Base-by-base conservation (phyloP, 2,888 invertebrate species). In the Archaeoteleia sp. region DNA sequence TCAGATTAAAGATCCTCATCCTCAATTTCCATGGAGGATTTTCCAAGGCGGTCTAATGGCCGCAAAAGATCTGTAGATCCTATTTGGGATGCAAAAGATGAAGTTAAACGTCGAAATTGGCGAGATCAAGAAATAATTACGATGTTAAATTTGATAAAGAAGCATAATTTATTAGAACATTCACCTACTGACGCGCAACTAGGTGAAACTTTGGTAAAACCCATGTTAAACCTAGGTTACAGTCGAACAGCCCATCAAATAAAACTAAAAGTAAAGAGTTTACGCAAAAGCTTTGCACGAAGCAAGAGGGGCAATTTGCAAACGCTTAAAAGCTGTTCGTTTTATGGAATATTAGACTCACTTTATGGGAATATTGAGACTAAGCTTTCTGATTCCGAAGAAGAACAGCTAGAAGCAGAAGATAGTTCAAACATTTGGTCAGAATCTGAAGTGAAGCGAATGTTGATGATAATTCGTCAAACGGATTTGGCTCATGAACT, bases 231-330 rank as follows among this genome's bases (percentile, higher is more conserved):
- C 10, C 65, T 73, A 12, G 77, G 75, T 1, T 76, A 63, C 42
- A 39, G 37, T n/a, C 67, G 76, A 14, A 75, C 75, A 0, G 60
- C 74, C 10, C 67, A 70, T 23, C 75, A 77, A 45, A 72, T 77
- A 25, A 72, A 74, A 1, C 35, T 74, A 0, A 76, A 76, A 49
- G 37, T 77, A 4, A 74, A 73, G 25, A 71, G 67, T 9, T 23
- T 76, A 9, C 70, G 74, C 13, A 73, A 73, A 34, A 71, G 62
- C 37, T 78, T 68, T 45, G 49, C 71, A 25, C 48, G 58, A 5
- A 74, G 57, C 45, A 53, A 58, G 29, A 67, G 60, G 13, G 63
- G 67, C 1, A 42, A 62, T 0, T 32, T 57, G 1, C 43, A 60
- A 1, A 40, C 43, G 0, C 23, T 68, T 3, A 72, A 71, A 60